Evolutionary conservation across 1,140 invertebrate species (phyloP), one percentile per base, ranked within the genome.

Genomic region (Zelostemma sp.): DNA sequence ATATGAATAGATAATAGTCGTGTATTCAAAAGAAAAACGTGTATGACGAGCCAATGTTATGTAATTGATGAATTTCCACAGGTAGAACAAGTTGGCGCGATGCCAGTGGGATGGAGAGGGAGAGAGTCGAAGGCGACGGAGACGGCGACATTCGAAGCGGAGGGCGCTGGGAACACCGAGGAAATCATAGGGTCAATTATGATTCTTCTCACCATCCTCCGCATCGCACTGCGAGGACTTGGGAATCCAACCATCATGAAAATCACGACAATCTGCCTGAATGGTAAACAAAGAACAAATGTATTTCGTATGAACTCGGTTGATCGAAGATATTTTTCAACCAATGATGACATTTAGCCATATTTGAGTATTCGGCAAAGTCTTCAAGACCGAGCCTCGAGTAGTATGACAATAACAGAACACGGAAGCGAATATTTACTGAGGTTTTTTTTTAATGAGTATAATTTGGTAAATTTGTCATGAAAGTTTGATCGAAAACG

Each of bases 241-340:
- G 83, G 83, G 83, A 83, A 33, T 81, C 80, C 3, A 85, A 85
- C 72, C 84, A 86, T 74, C 83, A 85, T 66, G 83, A 85, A 41
- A 84, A 86, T 69, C 86, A 88, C 70, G 91, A 92, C 57, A 89
- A 90, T 80, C 85, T 93, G 65, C 91, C 91, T 8, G 92, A 93
- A 86, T 93, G 91, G 90, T 88, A 73, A 79, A 46, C 63, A 25
- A 25, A 25, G 8, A 25, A 25, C 21, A 25, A 25, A 25, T n/a
- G n/a, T n/a, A n/a, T n/a, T n/a, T n/a, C n/a, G n/a, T n/a, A n/a
- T n/a, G n/a, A n/a, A n/a, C n/a, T n/a, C n/a, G n/a, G n/a, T n/a
- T n/a, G n/a, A n/a, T n/a, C n/a, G n/a, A n/a, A n/a, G n/a, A n/a
- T n/a, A n/a, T n/a, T n/a, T n/a, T n/a, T n/a, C n/a, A 43, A 68